Evolutionary conservation across 2,888 invertebrate genomes (phyloP), one percentile per base, ranked within the genome.

Genomic region (Nomada fabriciana): DNA sequence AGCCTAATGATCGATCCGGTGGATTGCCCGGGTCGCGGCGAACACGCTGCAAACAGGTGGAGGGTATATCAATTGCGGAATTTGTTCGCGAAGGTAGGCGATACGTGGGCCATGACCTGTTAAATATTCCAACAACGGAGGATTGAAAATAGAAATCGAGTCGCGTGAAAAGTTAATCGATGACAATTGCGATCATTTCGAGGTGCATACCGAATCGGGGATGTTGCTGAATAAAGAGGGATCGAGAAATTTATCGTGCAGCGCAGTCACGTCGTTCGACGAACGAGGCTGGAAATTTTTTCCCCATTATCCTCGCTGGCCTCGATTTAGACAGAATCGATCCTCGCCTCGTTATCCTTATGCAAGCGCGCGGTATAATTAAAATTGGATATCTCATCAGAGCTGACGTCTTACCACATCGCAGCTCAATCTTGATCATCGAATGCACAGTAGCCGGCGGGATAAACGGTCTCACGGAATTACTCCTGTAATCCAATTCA

Each of bases 301-400:
- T 60, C 53, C 67, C 53, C 59, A 65, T 75, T 72, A 79, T 55
- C 36, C 52, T 36, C 71, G 15, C 43, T 63, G 74, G 36, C 77
- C 74, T 70, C 64, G 68, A 82, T 70, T 25, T 42, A 29, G 25
- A 69, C 70, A 65, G 79, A 76, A 80, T 84, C 76, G 82, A 85
- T 84, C 77, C 76, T 57, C 59, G 75, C 53, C 71, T 82, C 61
- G 81, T 86, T 87, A 86, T 13, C 20, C 55, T 88, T 88, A 68
- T 77, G 81, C 61, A 88, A 88, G 42, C 67, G 59, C 57, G 43
- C 68, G 15, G 59, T n/a, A 64, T 79, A 83, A 86, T 86, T 88
- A 88, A 88, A 85, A 88, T 78, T 79, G 75, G 73, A 80, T 61
- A 78, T 74, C 74, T 15, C 53, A n/a, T 36, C 43, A 63, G 64